Percentiles rank a stretch among this genome's conserved stretches.
Conservation (phyloP, 2,113 vertebrate species). For the Hyperoodon ampullatus region DNA sequence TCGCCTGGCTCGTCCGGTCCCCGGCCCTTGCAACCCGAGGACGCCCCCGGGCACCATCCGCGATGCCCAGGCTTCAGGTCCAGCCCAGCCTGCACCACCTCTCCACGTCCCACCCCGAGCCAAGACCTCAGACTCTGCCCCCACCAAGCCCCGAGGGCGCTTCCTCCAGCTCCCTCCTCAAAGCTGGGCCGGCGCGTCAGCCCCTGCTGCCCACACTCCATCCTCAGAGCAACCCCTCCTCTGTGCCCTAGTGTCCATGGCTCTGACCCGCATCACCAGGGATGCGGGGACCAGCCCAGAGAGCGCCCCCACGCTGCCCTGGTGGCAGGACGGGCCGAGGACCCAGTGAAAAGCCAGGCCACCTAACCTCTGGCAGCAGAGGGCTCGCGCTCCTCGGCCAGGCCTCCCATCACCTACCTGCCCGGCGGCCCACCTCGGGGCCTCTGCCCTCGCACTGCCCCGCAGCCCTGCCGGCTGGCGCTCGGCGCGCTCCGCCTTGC, state of each 20-base stretch:
- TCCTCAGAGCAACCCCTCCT: neutral
- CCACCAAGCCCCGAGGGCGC: neutral
- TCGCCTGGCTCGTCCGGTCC: neutral
- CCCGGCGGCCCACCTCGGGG: too few species aligned
- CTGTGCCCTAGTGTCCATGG: neutral
- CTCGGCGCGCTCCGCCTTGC: fast-evolving
- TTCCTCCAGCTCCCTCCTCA: neutral
- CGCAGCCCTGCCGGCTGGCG: neutral
- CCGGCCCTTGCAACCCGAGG: neutral
- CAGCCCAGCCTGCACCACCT: neutral
- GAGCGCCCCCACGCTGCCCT: neutral
- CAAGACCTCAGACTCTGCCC: neutral
- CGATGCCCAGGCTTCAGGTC: neutral
- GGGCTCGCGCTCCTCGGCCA: fast-evolving
- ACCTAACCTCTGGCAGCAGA: neutral
- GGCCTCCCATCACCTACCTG: neutral
- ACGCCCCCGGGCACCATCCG: neutral
- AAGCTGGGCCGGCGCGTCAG: neutral
- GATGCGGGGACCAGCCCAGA: neutral
- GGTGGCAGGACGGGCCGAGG: neutral
- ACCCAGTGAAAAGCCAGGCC: neutral
- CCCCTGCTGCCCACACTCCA: neutral
- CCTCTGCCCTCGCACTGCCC: neutral
- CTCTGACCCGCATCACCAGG: neutral
- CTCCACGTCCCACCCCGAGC: neutral